A percentile compares a stretch with the other conserved stretches of the same genome.
Conservation (phyloP, 1,140 invertebrate species). For the Lethocerus indicus region DNA sequence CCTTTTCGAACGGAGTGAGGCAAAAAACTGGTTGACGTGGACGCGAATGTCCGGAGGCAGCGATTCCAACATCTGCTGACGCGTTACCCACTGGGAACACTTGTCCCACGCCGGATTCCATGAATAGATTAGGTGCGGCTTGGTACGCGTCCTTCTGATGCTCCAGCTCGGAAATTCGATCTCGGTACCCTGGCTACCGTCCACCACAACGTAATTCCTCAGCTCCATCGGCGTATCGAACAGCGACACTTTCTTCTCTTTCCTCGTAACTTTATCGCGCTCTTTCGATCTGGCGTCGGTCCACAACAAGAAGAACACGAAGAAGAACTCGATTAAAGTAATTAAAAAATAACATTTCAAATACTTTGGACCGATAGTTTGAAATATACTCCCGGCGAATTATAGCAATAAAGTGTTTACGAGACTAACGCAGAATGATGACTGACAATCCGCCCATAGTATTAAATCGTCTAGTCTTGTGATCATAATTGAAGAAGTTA, state of each 20-base stretch:
- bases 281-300: neutral
- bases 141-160: neutral
- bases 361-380: no score
- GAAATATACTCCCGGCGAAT: no score
- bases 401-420: no score
- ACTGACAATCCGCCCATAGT: no score
- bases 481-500: no score
- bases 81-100: neutral
- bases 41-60: conserved; percentile 4
- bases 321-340: no score
- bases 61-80: conserved; percentile 4
- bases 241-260: conserved; percentile 6
- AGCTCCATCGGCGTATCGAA: conserved; percentile 15
- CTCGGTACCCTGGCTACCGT: neutral
- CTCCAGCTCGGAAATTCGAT: conserved; percentile 6
- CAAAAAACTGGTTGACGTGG: conserved; percentile 6
- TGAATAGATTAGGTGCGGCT: conserved; percentile 1
- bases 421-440: no score
- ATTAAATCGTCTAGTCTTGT: no score
- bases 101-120: neutral
- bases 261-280: neutral
- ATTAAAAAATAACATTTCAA: no score
- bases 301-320: no score
- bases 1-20: neutral
- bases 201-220: neutral